Percentiles rank a stretch among this genome's conserved stretches.
These are phyloP conservation scores for Hermaeophaga mercurialis DNA, from an alignment of 2,888 invertebrate species.

Conservation along the genomic window DNA sequence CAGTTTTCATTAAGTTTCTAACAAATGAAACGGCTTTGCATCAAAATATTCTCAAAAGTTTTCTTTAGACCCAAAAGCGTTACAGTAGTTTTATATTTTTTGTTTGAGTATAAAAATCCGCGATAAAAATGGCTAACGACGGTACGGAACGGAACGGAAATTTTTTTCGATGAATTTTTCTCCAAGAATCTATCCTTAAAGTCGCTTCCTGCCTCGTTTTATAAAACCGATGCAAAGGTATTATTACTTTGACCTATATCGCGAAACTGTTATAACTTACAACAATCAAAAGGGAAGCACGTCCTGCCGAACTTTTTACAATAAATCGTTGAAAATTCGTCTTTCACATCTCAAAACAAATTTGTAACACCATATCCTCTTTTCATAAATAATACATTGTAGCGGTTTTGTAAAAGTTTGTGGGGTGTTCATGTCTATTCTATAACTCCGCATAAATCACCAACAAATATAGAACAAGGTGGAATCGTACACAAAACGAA, in stretches of 20 bases:
- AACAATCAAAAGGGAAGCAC: neutral
- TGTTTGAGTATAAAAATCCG: too few species aligned
- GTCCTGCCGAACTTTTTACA: slow-evolving; percentile 4
- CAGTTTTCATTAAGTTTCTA: too few species aligned
- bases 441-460: slow-evolving; percentile 11
- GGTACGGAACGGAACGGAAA: too few species aligned
- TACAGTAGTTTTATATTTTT: too few species aligned
- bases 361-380: slow-evolving; percentile 32
- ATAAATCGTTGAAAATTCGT: slow-evolving; percentile 17
- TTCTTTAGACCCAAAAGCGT: too few species aligned
- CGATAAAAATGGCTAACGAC: too few species aligned
- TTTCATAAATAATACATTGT: slow-evolving; percentile 35
- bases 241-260: neutral
- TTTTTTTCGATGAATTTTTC: too few species aligned
- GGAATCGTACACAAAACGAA: slow-evolving; percentile 13
- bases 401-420: slow-evolving; percentile 33
- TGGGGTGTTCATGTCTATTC: slow-evolving; percentile 26
- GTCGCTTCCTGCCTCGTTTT: too few species aligned
- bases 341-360: slow-evolving; percentile 27
- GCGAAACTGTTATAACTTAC: neutral
- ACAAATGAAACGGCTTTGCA: too few species aligned
- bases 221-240: too few species aligned
- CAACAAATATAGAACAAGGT: slow-evolving; percentile 9
- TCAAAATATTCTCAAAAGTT: too few species aligned
- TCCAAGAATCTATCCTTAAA: too few species aligned